Base-by-base conservation (phyloP, 2,113 vertebrate species). In the Barnardius zonarius region DNA sequence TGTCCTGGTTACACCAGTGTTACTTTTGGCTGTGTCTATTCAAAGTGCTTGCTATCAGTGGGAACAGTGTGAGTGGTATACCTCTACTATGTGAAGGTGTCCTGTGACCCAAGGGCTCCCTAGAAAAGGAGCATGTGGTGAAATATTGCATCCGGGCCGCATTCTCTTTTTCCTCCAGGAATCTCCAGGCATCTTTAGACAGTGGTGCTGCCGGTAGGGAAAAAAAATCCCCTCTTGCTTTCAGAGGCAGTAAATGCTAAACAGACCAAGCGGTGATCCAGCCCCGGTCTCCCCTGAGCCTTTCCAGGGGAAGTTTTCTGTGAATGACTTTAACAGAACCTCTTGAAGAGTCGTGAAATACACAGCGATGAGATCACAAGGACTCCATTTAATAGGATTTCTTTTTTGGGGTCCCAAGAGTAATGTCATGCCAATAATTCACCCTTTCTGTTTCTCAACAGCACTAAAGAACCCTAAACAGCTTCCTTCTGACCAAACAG, bases 351-450 rank as follows among this genome's bases (percentile, higher is more conserved):
- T 92, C 69, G 14, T 95, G 96, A 97, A 97, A 96, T 91, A 72
- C 68, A 44, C 39, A 75, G 91, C n/a, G 14, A 93, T 96, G 92
- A 91, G 90, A 93, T 95, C 96, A 95, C 89, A 95, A 94, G 88
- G 82, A 88, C 92, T 95, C 88, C 81, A 44, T 96, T 96, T 94
- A 95, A 89, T 86, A 95, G 91, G 83, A 93, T 95, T 96, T 92
- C 95, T 96, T 85, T 85, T 93, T 90, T 88, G 77, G 83, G 87
- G 72, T 95, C 95, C 89, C 96, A 72, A n/a, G 62, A 78, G 94
- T 89, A 94, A 93, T 91, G 46, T 73, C 59, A 82, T 85, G 63
- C 67, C 87, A 82, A 70, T 93, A 95, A 91, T 87, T 97, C 91
- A 96, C 64, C 64, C 44, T 77, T 93, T 96, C 89, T 95, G 72